These are phyloP conservation scores for Erpobdella octoculata DNA, from an alignment of 2,888 invertebrate species.

Conservation along the genomic window DNA sequence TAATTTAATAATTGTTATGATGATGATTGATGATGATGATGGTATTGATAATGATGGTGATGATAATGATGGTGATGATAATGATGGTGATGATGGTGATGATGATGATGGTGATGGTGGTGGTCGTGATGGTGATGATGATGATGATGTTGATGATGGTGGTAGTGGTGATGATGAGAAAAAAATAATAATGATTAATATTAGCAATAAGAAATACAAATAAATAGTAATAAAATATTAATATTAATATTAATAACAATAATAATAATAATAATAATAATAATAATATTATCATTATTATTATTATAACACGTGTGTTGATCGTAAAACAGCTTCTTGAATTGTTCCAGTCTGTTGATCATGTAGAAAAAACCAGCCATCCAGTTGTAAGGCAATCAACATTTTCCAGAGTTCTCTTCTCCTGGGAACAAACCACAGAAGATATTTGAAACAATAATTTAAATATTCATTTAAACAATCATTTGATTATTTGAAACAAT, in stretches of 20 bases:
- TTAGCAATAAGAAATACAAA: neutral
- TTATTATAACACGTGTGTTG: too few relatives aligned
- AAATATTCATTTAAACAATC: too few relatives aligned
- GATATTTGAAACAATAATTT: too few relatives aligned
- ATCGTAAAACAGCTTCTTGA: too few relatives aligned
- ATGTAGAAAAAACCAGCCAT: too few relatives aligned
- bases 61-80: neutral
- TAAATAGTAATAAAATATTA: neutral
- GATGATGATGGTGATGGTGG: neutral
- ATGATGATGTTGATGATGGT: neutral
- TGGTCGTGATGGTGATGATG: neutral
- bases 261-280: neutral
- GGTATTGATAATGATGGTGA: neutral
- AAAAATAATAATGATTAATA: neutral
- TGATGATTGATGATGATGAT: neutral
- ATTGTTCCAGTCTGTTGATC: too few relatives aligned
- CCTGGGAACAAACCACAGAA: too few relatives aligned
- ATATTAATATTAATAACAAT: neutral
- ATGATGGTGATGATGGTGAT: neutral
- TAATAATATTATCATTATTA: too few relatives aligned
- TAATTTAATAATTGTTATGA: too few relatives aligned
- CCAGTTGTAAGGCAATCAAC: too few relatives aligned
- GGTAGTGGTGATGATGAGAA: neutral
- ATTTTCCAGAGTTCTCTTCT: too few relatives aligned
- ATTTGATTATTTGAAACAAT: too few relatives aligned